A percentile compares a stretch with the other conserved stretches of the same genome.
These are phyloP conservation scores for Callitettix versicolor DNA, from an alignment of 1,140 invertebrate genomes.

Conservation along the genomic window DNA sequence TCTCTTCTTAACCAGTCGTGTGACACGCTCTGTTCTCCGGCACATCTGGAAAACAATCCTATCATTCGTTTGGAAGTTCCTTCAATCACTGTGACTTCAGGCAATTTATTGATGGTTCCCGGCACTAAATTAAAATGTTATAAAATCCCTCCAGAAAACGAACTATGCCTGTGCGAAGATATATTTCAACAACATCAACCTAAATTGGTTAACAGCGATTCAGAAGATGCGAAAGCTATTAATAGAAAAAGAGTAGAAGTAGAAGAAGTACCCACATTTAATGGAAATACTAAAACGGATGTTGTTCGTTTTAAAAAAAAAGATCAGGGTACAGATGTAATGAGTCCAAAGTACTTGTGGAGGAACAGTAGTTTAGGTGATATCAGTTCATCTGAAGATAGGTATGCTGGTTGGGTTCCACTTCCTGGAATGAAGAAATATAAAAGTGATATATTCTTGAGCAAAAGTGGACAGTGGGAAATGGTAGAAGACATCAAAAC, in stretches of 20 bases:
- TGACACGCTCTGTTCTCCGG: not conserved
- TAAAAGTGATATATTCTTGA: slow-evolving; percentile 24
- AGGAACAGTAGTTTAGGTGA: slow-evolving; percentile 7
- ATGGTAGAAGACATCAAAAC: slow-evolving; percentile 4
- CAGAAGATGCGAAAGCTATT: slow-evolving; percentile 25
- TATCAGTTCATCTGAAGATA: slow-evolving; percentile 1
- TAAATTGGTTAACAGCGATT: slow-evolving; percentile 25
- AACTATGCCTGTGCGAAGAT: slow-evolving; percentile 24
- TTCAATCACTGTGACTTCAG: slow-evolving; percentile 4
- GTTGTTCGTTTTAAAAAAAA: slow-evolving; percentile 4
- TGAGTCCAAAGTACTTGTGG: slow-evolving; percentile 8
- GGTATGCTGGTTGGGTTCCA: slow-evolving; percentile 16
- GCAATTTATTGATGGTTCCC: slow-evolving; percentile 19
- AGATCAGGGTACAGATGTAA: slow-evolving; percentile 11
- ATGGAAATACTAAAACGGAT: not conserved
- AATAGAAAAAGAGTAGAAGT: slow-evolving; percentile 3
- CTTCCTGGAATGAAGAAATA: slow-evolving; percentile 16
- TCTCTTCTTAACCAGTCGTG: not conserved
- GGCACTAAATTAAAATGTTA: slow-evolving; percentile 20
- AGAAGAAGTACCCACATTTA: not conserved
- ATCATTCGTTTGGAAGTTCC: slow-evolving; percentile 15
- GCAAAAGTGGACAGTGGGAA: slow-evolving; percentile 20
- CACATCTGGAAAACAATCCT: slow-evolving; percentile 10
- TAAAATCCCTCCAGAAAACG: slow-evolving; percentile 21
- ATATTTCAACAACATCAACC: slow-evolving; percentile 28